These are phyloP conservation scores for Micromys minutus DNA, from an alignment of 2,113 vertebrate species.

Conservation along the genomic window DNA sequence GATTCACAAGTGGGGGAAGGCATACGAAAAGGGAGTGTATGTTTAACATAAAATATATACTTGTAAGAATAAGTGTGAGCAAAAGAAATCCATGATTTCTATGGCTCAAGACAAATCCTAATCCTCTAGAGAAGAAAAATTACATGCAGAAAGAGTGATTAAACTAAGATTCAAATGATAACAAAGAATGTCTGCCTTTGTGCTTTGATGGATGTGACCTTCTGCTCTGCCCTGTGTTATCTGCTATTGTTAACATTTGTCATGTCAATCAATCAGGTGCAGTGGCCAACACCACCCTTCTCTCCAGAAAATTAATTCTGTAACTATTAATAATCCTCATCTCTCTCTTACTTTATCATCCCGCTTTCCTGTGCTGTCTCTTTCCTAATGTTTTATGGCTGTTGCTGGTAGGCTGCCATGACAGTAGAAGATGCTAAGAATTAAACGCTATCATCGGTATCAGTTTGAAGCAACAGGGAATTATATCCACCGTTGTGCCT, in stretches of 20 bases:
- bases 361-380: not conserved
- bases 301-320: constrained; percentile 37
- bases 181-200: not conserved
- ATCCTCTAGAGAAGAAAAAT: constrained; percentile 14
- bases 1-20: not conserved
- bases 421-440: not conserved
- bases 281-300: constrained; percentile 28
- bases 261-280: constrained; percentile 53
- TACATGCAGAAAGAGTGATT: constrained; percentile 7
- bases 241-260: constrained; percentile 56
- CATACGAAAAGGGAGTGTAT: not conserved
- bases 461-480: not conserved
- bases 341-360: constrained; percentile 47
- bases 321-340: constrained; percentile 62
- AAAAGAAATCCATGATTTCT: not conserved
- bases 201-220: constrained; percentile 46
- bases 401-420: not conserved
- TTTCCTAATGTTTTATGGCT: constrained; percentile 19
- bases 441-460: constrained; percentile 5
- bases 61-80: not conserved
- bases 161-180: constrained; percentile 37
- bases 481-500: not conserved
- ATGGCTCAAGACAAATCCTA: not conserved
- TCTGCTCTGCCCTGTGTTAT: not conserved
- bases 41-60: not conserved